Evolutionary conservation across 37 sponge, comb jelly and placozoan genomes (phyloP), one percentile per base, ranked within the genome.

Genomic region (Axinella damicornis): DNA sequence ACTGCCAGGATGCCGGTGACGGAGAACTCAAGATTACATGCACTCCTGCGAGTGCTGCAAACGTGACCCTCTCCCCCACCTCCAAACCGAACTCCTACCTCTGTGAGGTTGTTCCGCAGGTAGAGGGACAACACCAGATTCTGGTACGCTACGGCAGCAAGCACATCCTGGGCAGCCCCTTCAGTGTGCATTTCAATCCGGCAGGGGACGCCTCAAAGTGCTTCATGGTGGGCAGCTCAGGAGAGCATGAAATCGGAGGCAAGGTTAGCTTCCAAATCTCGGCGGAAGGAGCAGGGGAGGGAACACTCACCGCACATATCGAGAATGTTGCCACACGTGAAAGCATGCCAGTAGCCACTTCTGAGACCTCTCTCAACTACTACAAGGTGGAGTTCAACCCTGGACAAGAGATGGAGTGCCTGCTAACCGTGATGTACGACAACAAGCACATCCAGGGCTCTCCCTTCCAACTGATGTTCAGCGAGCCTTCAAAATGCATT

Each of bases 161-260:
- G 64, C 89, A 93, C 80, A 82, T 93, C 17, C 53, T 53, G 37
- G 94, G 87, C 11, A 89, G 90, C 58, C 94, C 94, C 0, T 93
- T 86, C 60, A 69, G 77, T 28, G 82, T 81, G 21, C 16, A 55
- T 24, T 85, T 82, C 65, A 35, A 56, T 24, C 71, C 41, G 20
- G 74, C 36, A 22, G 85, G 85, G 32, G 85, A 80, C 71, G 88
- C 89, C 27, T 65, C 85, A 2, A 79, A 87, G 78, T 92, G 88
- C 73, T 60, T 46, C 27, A 60, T 88, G 81, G 62, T 87, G 22
- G 62, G 54, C 1, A 73, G 65, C n/a, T 52, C 35, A 2, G 73
- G 55, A 16, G 73, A 57, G 15, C 66, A 79, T 17, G 73, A 74
- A 35, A 64, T 73, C 5, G 85, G 76, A 0, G 77, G 78, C 15